These are phyloP conservation scores for Bothrops jararaca DNA, from an alignment of 2,113 vertebrate species.

Conservation along the genomic window DNA sequence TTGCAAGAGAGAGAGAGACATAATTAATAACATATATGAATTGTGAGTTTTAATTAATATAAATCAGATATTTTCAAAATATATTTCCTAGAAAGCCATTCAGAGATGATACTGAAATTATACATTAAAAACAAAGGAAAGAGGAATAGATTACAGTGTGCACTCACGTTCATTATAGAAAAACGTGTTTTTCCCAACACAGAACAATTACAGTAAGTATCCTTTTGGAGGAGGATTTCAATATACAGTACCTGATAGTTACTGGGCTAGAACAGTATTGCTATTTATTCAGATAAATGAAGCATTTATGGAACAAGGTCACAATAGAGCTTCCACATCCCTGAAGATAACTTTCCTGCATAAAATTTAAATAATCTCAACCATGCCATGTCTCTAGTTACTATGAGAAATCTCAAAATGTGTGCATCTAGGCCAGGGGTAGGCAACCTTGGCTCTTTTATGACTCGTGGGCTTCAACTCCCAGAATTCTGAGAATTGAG, in stretches of 20 bases:
- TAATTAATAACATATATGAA: conserved; percentile 1
- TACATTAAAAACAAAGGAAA: background rate
- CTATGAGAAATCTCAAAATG: background rate
- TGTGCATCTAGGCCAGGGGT: too few species aligned
- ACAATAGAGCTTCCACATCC: background rate
- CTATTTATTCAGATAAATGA: background rate
- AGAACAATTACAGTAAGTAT: background rate
- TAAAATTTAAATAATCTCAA: background rate
- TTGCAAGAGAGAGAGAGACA: conserved; percentile 39
- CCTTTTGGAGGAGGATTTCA: background rate
- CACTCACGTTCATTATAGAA: too few species aligned
- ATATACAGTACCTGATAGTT: background rate
- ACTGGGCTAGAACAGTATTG: background rate
- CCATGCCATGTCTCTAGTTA: background rate
- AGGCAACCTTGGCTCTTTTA: too few species aligned
- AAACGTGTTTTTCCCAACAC: background rate
- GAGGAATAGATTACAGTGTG: background rate
- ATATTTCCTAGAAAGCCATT: background rate
- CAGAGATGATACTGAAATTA: background rate
- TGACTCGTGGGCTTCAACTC: too few species aligned
- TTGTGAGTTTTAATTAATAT: background rate
- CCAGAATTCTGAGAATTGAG: too few species aligned
- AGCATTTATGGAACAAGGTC: background rate
- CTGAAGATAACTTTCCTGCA: background rate
- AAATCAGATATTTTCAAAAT: background rate